Evolutionary conservation across 2,113 vertebrate genomes (phyloP).

Genomic region (Heptranchias perlo): DNA sequence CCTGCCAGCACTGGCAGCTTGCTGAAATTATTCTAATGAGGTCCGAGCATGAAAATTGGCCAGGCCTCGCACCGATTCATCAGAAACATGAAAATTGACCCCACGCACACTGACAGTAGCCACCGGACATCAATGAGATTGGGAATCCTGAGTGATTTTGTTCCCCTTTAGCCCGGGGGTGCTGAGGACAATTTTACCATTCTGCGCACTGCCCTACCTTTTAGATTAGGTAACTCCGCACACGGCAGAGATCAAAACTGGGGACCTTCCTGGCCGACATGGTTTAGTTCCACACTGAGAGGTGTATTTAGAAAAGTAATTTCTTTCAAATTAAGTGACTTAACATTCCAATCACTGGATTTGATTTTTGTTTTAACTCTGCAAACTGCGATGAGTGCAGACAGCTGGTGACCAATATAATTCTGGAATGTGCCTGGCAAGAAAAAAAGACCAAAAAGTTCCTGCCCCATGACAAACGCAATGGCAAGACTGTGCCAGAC

Average conservation of each 20-base stretch:
- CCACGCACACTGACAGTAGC: too few species aligned
- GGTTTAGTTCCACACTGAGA: background rate
- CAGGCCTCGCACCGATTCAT: background rate
- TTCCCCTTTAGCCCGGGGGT: background rate
- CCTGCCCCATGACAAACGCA: background rate
- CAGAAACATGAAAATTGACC: background rate
- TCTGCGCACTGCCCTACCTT: background rate
- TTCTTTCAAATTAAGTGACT: background rate
- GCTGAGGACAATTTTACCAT: background rate
- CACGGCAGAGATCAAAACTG: background rate
- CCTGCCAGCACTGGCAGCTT: background rate
- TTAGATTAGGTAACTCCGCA: background rate
- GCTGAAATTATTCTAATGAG: too few species aligned
- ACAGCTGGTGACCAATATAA: background rate
- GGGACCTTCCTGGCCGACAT: background rate
- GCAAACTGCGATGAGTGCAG: background rate
- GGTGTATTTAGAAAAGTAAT: background rate
- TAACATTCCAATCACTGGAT: background rate
- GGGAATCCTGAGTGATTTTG: background rate
- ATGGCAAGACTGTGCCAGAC: background rate
- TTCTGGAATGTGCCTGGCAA: background rate
- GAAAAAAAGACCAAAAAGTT: background rate
- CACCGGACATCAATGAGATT: background rate
- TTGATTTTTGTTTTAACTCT: background rate
- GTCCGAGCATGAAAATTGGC: too few species aligned